Conservation (phyloP, 2,113 vertebrate genomes). For the Glaucomys volans region DNA sequence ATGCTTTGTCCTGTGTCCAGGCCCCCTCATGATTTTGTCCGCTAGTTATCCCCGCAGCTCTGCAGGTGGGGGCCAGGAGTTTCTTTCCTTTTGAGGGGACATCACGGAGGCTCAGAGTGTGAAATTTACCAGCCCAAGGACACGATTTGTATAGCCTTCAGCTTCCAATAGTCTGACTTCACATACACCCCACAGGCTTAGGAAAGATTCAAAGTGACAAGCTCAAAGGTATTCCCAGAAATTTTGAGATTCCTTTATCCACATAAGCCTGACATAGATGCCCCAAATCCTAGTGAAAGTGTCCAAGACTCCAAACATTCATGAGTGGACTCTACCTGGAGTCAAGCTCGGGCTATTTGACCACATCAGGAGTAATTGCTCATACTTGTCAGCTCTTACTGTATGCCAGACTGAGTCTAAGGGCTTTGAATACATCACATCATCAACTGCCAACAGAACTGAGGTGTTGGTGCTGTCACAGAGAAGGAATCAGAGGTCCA, state of each 20-base stretch:
- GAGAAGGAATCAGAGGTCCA: neutral
- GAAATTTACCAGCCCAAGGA: neutral
- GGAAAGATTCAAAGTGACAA: neutral
- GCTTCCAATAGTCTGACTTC: neutral
- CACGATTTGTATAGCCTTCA: neutral
- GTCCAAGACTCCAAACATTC: neutral
- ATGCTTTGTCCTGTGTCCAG: neutral
- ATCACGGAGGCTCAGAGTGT: neutral
- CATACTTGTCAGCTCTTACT: neutral
- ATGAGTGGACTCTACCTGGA: neutral
- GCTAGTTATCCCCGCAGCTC: neutral
- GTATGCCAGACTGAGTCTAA: neutral
- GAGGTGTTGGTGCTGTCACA: neutral
- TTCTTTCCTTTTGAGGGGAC: neutral
- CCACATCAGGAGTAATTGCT: neutral
- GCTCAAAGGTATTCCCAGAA: neutral
- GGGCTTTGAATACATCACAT: neutral
- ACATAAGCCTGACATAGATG: neutral
- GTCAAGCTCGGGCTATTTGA: neutral
- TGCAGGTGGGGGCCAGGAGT: neutral
- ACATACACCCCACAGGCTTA: neutral
- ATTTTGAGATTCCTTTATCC: neutral
- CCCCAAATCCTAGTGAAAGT: neutral
- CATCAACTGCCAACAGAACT: neutral
- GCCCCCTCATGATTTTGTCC: neutral